Base-by-base conservation (phyloP, 2,797 vertebrate species). In the Megalops cyprinoides region DNA sequence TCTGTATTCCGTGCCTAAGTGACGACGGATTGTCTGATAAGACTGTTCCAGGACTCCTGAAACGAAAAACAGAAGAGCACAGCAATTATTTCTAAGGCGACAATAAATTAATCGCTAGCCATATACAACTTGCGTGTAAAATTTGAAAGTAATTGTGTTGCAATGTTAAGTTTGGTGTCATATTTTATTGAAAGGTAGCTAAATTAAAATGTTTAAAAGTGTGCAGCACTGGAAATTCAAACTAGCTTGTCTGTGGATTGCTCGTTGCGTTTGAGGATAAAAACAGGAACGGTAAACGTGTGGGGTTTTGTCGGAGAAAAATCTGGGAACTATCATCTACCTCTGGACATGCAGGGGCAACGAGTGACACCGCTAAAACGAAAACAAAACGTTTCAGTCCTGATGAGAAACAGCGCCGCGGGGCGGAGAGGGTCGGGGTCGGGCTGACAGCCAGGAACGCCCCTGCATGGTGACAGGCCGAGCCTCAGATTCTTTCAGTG, bases 401-500 rank as follows among this genome's bases (percentile, higher is more conserved):
- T 49, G 73, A 74, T 51, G 73, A 74, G 53, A 60, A 77, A 77
- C 53, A 77, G 34, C 31, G 34, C 76, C 49, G 49, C 37, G 10
- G 56, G 34, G 76, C 39, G 37, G 34, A 77, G 53, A 81, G 83
- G 80, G 80, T 81, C 81, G 73, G 77, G 78, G 73, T 88, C 83
- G 82, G 71, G 80, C 82, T 90, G 91, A 92, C 91, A 92, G 87
- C 84, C 85, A 82, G 87, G 83, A 86, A 87, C 86, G 58, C 90
- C 86, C 84, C 90, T 89, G 85, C 80, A 83, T 86, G 84, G 86
- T 91, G 89, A 91, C 88, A 89, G 87, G 84, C 87, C 87, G 86
- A 89, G 81, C 88, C 90, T 90, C n/a, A 91, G 89, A 92, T 91
- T 92, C 90, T 84, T 91, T 93, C 91, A 89, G 86, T 92, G 90